These are phyloP conservation scores for Idaea straminata DNA, from an alignment of 2,888 invertebrate genomes.

Conservation along the genomic window DNA sequence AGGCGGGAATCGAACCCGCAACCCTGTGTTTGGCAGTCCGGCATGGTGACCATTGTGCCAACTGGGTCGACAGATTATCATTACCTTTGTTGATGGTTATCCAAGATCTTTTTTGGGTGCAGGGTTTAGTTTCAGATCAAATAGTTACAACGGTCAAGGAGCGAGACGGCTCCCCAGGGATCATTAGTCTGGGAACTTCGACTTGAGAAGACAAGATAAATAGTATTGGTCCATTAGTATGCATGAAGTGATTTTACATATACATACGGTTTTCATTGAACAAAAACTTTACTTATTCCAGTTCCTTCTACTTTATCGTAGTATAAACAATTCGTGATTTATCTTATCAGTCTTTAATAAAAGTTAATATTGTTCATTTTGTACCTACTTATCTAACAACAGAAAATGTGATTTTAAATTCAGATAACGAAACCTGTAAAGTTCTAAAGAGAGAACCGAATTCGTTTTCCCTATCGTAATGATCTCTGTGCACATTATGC, in stretches of 20 bases:
- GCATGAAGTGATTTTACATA: slow-evolving; percentile 5
- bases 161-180: slow-evolving; percentile 41
- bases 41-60: no score
- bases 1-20: no score
- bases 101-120: no score
- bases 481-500: slow-evolving; percentile 20
- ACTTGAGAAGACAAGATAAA: slow-evolving; percentile 46
- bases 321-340: slow-evolving; percentile 11
- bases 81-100: no score
- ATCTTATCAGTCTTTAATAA: slow-evolving; percentile 15
- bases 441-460: slow-evolving; percentile 12
- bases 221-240: slow-evolving; percentile 16
- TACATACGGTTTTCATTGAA: not conserved
- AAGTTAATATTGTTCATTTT: not conserved
- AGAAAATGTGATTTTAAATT: slow-evolving; percentile 20
- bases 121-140: not conserved
- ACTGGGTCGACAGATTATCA: no score
- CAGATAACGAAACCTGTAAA: slow-evolving; percentile 17
- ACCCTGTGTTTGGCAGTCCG: no score
- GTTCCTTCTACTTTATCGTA: slow-evolving; percentile 9
- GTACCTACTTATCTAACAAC: not conserved
- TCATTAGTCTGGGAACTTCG: slow-evolving; percentile 52
- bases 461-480: slow-evolving; percentile 17
- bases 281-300: slow-evolving; percentile 7
- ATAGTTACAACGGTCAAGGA: slow-evolving; percentile 33